These are phyloP conservation scores for Ptilorrhoa leucosticta DNA, from an alignment of 2,113 vertebrate species.

Conservation along the genomic window DNA sequence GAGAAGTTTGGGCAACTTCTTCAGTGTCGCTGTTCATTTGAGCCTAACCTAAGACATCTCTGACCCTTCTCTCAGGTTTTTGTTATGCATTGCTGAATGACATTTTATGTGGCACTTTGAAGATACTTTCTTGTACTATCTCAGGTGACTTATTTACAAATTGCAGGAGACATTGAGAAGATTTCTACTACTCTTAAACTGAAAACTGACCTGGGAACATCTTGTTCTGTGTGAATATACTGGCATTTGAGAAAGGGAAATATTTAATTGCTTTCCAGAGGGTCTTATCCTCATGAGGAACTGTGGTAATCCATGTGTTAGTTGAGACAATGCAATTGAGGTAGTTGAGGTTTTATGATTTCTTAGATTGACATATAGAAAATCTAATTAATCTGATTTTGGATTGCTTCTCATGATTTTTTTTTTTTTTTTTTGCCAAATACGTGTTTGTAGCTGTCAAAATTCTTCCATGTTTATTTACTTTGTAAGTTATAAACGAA, in stretches of 20 bases:
- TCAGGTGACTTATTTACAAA: not conserved
- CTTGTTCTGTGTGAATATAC: not conserved
- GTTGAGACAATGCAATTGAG: not conserved
- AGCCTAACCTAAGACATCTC: not conserved
- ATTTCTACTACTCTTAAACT: not conserved
- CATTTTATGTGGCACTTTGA: not conserved
- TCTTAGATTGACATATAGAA: not conserved
- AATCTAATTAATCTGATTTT: not conserved
- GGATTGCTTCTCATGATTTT: not conserved
- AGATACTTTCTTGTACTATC: not conserved
- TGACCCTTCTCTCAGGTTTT: not conserved
- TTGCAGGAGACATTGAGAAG: not conserved
- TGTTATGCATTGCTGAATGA: not conserved
- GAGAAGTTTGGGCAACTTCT: not conserved
- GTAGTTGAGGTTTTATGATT: not conserved
- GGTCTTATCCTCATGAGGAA: not conserved
- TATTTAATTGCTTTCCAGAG: not conserved
- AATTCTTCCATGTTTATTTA: not conserved
- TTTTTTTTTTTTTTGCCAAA: not conserved
- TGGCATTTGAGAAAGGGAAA: not conserved
- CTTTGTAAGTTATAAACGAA: not conserved
- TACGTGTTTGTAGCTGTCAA: not conserved
- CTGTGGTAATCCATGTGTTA: not conserved
- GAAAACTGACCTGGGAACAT: not conserved
- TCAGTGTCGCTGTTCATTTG: not conserved